A percentile compares a stretch with the other conserved stretches of the same genome.
Conservation (phyloP, 1,140 invertebrate genomes). For the Thaumatotibia leucotreta region DNA sequence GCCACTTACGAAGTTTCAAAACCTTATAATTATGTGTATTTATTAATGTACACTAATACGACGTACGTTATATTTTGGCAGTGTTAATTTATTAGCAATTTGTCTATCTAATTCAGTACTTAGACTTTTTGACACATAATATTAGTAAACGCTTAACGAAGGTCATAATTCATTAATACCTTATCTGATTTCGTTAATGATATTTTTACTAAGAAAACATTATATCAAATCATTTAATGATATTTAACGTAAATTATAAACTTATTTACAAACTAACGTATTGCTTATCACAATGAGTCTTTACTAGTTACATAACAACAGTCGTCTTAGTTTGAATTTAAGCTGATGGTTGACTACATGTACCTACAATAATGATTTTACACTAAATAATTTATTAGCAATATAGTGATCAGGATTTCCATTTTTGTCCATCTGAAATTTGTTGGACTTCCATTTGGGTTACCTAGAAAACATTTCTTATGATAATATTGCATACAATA, state of each 20-base stretch:
- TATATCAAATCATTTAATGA: constrained; percentile 42
- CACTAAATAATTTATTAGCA: constrained; percentile 48
- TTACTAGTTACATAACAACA: constrained; percentile 55
- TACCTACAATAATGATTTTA: constrained; percentile 37
- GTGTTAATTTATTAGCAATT: constrained; percentile 65
- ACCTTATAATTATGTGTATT: constrained; percentile 30
- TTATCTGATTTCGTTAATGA: neutral
- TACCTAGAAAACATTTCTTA: constrained; percentile 73
- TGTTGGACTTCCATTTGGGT: constrained; percentile 71
- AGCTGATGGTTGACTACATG: constrained; percentile 36
- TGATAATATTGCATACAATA: constrained; percentile 37
- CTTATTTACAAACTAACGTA: constrained; percentile 61
- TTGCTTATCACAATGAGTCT: constrained; percentile 65
- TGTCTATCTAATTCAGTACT: constrained; percentile 41
- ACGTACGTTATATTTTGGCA: constrained; percentile 55
- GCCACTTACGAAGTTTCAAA: constrained; percentile 34
- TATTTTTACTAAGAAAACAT: constrained; percentile 12
- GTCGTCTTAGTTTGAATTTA: constrained; percentile 59
- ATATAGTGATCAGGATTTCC: constrained; percentile 55
- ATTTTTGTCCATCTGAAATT: constrained; percentile 60
- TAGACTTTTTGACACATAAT: constrained; percentile 10
- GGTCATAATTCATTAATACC: neutral
- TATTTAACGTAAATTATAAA: constrained; percentile 39
- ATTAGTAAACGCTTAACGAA: neutral
- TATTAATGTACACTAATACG: constrained; percentile 32